Conservation (phyloP, 2,797 vertebrate species). For the Mionectes olivaceus region DNA sequence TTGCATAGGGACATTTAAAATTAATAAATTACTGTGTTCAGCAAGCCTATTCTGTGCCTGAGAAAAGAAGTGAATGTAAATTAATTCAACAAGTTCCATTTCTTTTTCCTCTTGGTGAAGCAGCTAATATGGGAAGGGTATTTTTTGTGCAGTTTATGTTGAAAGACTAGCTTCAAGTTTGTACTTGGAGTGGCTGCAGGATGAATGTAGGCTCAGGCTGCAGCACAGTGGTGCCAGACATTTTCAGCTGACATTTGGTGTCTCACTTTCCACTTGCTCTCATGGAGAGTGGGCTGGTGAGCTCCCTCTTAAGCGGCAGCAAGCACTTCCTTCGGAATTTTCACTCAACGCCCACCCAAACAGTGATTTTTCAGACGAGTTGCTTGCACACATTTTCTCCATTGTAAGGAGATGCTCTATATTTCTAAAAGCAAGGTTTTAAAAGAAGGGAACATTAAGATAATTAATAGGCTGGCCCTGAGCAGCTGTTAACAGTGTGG, state of each 20-base stretch:
- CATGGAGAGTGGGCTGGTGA: constrained; percentile 2
- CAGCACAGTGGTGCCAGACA: not conserved
- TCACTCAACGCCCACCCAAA: constrained; percentile 8
- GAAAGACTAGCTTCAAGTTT: not conserved
- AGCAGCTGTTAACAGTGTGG: not conserved
- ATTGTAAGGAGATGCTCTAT: not conserved
- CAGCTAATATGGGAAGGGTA: not conserved
- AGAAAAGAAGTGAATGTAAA: constrained; percentile 52
- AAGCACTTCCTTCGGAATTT: constrained; percentile 3
- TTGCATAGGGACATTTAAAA: constrained; percentile 73
- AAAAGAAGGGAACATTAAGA: not conserved
- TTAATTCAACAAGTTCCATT: constrained; percentile 51
- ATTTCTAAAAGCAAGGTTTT: not conserved
- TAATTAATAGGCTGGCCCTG: not conserved
- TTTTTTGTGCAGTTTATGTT: not conserved
- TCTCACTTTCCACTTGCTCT: constrained; percentile 7
- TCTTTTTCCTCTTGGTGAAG: constrained; percentile 26
- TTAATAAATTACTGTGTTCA: constrained; percentile 65
- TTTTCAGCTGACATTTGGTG: constrained; percentile 43
- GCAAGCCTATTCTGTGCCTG: constrained; percentile 63
- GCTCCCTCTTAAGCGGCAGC: constrained; percentile 21
- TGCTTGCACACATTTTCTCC: not conserved
- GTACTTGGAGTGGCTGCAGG: not conserved
- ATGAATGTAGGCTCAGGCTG: not conserved
- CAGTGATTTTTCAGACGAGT: not conserved